phyloP scores from a whole-genome alignment of 1,140 invertebrate species.

The Globodera ellingtonae region DNA sequence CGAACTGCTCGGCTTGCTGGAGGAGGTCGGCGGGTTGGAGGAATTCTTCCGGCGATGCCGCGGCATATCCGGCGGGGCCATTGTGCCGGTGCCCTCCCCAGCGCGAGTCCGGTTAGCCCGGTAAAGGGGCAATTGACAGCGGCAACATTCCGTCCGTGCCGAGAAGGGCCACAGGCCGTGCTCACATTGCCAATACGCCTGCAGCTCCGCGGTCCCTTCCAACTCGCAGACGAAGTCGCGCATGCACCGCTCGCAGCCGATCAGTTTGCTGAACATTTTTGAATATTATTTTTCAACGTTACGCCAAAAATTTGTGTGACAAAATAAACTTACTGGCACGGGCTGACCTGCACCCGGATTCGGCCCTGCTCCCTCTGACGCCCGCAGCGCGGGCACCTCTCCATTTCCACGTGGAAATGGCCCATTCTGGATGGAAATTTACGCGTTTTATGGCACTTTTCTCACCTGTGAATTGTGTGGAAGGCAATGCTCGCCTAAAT shows the following conservation, averaged over 20 bases:
- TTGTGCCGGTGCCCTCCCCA: background rate
- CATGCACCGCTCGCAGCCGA: conserved; percentile 62
- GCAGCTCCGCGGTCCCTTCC: conserved; percentile 46
- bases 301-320: conserved; percentile 8
- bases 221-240: conserved; percentile 59
- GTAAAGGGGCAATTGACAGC: conserved; percentile 53
- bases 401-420: conserved; percentile 62
- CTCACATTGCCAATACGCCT: conserved; percentile 61
- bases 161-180: conserved; percentile 53
- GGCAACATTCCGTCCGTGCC: conserved; percentile 59
- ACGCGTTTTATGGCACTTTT: background rate
- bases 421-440: conserved; percentile 44
- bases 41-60: background rate
- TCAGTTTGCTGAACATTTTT: conserved; percentile 51
- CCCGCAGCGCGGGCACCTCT: conserved; percentile 58
- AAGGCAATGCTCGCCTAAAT: conserved; percentile 57
- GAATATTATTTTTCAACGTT: background rate
- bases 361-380: conserved; percentile 58
- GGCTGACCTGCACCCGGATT: conserved; percentile 55
- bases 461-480: conserved; percentile 57
- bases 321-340: conserved; percentile 59
- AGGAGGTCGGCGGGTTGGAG: background rate
- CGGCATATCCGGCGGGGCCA: background rate
- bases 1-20: background rate
- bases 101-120: background rate